Evolutionary conservation across 2,113 vertebrate genomes (phyloP), one percentile per base, ranked within the genome.

Genomic region (Oenanthe oenanthe): DNA sequence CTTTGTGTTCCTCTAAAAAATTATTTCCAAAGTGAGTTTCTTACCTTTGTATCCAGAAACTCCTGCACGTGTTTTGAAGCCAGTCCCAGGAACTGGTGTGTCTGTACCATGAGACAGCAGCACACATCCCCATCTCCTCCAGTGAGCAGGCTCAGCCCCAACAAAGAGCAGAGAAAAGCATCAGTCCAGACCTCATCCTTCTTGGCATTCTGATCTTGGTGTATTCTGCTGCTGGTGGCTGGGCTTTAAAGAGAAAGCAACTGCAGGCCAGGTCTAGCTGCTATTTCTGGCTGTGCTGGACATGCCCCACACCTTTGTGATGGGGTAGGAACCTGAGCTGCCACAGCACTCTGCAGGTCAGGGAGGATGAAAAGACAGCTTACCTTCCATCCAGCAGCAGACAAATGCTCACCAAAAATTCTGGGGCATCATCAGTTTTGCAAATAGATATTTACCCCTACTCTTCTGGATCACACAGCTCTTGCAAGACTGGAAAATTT

Each of bases 231-330:
- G 4, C 66, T 50, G 40, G 6, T 12, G n/a, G 4, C 14, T 62
- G 32, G 31, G 12, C 63, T 87, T 61, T 58, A 50, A 54, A 28
- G 43, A 54, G 34, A 58, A 90, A 76, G 12, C 7, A 48, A 11
- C n/a, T 40, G 13, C 34, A 80, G 34, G 3, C 9, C 31, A 22
- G 15, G 13, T 72, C 48, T 17, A 43, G 12, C 4, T 50, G 24
- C 13, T 48, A 0, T 40, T 80, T 19, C 48, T 67, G 38, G 32
- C 38, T 50, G 9, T 54, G n/a, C 43, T 62, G 67, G 82, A 12
- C 7, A 2, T 20, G n/a, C 6, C 13, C 31, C 7, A 6, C 0
- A 0, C 16, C 31, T 40, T 6, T 58, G 29, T 0, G 1, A 17
- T 9, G 10, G 42, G 13, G 8, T 51, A 42, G 42, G n/a, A 70